A percentile compares a stretch with the other conserved stretches of the same genome.
Evolutionary conservation across 2,888 invertebrate species (phyloP).

Genomic region (Pseudoips prasinana): DNA sequence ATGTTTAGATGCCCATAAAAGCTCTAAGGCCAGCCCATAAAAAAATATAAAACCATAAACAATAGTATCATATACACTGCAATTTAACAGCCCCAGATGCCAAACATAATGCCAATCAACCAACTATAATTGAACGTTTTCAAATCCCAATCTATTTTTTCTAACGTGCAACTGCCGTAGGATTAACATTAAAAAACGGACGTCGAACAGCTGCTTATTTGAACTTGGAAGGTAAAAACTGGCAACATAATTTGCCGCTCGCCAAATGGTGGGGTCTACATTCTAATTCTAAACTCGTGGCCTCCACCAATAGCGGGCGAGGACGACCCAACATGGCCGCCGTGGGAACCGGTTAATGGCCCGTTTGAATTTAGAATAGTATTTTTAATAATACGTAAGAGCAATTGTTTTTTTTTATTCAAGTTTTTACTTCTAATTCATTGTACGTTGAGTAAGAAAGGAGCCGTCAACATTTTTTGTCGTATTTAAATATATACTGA

Average conservation of each 20-base stretch:
- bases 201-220: conserved; percentile 67
- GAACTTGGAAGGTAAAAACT: conserved; percentile 68
- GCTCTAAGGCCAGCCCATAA: not conserved
- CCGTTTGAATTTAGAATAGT: conserved; percentile 81
- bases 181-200: conserved; percentile 31
- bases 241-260: conserved; percentile 75
- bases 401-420: conserved; percentile 58
- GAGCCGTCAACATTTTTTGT: too few species aligned
- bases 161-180: conserved; percentile 31
- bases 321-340: conserved; percentile 79
- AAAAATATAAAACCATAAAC: conserved; percentile 2
- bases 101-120: conserved; percentile 19
- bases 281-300: conserved; percentile 79
- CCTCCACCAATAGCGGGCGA: conserved; percentile 79
- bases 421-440: conserved; percentile 32
- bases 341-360: conserved; percentile 81
- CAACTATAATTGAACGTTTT: conserved; percentile 30
- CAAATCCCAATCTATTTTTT: conserved; percentile 36
- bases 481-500: too few species aligned
- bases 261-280: conserved; percentile 81
- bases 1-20: too few species aligned
- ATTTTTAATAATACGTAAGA: conserved; percentile 75
- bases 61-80: conserved; percentile 13
- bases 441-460: conserved; percentile 23
- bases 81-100: conserved; percentile 18